Conservation (phyloP, 2,797 vertebrate genomes). For the Hippopotamyrus pictus region DNA sequence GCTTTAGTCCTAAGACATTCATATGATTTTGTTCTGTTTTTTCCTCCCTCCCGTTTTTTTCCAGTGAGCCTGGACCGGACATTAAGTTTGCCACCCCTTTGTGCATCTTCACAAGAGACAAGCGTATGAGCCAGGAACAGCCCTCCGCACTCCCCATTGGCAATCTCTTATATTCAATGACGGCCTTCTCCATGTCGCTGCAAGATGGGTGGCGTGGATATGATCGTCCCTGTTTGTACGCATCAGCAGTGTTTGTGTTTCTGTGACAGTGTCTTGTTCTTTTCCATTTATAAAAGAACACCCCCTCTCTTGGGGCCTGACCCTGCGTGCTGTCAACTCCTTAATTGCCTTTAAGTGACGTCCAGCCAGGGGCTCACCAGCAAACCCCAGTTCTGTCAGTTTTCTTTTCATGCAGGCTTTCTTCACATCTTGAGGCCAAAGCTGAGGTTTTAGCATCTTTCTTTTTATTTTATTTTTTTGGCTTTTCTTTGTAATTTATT, state of each 20-base stretch:
- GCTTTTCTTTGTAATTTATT: slow-evolving; percentile 9
- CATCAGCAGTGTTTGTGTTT: slow-evolving; percentile 38
- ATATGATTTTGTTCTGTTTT: slow-evolving; percentile 27
- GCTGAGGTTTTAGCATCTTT: slow-evolving; percentile 31
- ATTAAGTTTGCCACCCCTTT: slow-evolving; percentile 25
- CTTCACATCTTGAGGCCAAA: slow-evolving; percentile 22
- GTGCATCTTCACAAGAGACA: slow-evolving; percentile 10
- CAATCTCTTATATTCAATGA: slow-evolving; percentile 43
- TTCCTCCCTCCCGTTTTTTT: slow-evolving; percentile 32
- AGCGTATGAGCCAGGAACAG: slow-evolving; percentile 36
- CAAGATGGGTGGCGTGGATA: slow-evolving; percentile 63
- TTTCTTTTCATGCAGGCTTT: slow-evolving; percentile 14
- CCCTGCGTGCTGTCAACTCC: slow-evolving; percentile 39
- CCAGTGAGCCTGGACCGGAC: slow-evolving; percentile 43
- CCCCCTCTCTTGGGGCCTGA: slow-evolving; percentile 51
- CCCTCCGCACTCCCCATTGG: slow-evolving; percentile 35
- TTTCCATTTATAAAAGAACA: slow-evolving; percentile 45
- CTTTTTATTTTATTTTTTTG: neutral
- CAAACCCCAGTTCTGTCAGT: slow-evolving; percentile 21
- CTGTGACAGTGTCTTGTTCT: slow-evolving; percentile 44
- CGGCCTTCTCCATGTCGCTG: slow-evolving; percentile 40
- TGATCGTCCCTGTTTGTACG: slow-evolving; percentile 45
- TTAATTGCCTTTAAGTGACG: slow-evolving; percentile 40
- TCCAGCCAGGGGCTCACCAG: slow-evolving; percentile 18
- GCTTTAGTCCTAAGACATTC: slow-evolving; percentile 39